Evolutionary conservation across 2,888 invertebrate genomes (phyloP).

Genomic region (Coenonympha glycerion): DNA sequence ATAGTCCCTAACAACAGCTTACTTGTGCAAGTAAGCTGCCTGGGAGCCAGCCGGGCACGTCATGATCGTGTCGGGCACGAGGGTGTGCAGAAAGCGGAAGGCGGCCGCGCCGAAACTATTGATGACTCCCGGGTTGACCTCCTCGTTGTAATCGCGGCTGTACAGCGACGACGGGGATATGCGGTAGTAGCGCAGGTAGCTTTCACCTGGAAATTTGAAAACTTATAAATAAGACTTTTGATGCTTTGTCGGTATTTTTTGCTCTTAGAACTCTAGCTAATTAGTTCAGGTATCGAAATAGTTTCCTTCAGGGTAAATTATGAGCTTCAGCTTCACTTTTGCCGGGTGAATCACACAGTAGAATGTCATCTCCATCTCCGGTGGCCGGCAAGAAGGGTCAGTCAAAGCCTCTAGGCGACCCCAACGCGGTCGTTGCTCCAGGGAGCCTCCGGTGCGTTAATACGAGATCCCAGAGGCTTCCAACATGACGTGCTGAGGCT

Average conservation of each 20-base stretch:
- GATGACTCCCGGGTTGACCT: slow-evolving; percentile 78
- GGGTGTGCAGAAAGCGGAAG: slow-evolving; percentile 81
- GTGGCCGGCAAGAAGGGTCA: no score
- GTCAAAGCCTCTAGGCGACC: no score
- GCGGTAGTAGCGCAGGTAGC: slow-evolving; percentile 77
- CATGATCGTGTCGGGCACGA: slow-evolving; percentile 71
- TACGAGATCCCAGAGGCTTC: no score
- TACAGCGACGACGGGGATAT: slow-evolving; percentile 77
- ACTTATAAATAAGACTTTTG: neutral
- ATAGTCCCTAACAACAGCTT: slow-evolving; percentile 6
- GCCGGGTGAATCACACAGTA: no score
- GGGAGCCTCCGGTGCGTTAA: no score
- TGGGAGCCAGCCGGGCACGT: slow-evolving; percentile 51
- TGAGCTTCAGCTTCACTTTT: no score
- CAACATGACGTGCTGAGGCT: no score
- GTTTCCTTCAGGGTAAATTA: no score
- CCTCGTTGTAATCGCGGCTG: slow-evolving; percentile 79
- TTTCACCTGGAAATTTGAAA: slow-evolving; percentile 52
- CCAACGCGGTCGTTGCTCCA: no score
- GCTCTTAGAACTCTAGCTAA: no score
- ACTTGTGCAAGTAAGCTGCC: slow-evolving; percentile 56
- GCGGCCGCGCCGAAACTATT: slow-evolving; percentile 83
- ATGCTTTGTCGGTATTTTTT: neutral
- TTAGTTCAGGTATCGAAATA: no score
- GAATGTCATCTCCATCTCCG: no score